These are phyloP conservation scores for Caenorhabditis sp. DNA, from an alignment of 2,888 invertebrate species.

Conservation along the genomic window DNA sequence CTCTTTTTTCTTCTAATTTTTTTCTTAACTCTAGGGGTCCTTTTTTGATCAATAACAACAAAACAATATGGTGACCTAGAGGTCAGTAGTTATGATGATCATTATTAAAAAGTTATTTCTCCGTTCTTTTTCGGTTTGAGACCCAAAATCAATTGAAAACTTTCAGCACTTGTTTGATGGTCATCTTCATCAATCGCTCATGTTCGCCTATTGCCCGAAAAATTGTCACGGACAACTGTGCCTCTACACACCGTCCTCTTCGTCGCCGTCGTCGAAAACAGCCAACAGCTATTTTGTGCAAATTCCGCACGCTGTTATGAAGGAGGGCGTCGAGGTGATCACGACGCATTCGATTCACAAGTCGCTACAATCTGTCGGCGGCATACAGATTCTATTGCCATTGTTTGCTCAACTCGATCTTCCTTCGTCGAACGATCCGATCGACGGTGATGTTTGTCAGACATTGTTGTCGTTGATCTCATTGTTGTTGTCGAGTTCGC, in stretches of 20 bases:
- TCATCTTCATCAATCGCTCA: constrained; percentile 91
- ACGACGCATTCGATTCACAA: constrained; percentile 98
- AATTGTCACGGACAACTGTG: constrained; percentile 98
- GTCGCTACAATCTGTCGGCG: constrained; percentile 97
- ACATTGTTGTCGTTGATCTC: constrained; percentile 95
- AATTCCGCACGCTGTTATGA: constrained; percentile 98
- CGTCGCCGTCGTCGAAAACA: no score
- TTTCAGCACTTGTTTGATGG: constrained; percentile 86
- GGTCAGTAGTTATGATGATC: no score
- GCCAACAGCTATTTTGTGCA: constrained; percentile 98
- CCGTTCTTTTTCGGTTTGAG: background rate
- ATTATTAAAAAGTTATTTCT: no score
- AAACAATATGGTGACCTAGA: no score
- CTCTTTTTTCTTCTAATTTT: no score
- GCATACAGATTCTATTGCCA: constrained; percentile 90
- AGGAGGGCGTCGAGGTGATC: constrained; percentile 98
- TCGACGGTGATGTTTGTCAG: constrained; percentile 76
- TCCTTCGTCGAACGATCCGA: constrained; percentile 72
- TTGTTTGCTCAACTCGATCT: constrained; percentile 95
- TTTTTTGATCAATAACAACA: no score
- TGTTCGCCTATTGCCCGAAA: constrained; percentile 99
- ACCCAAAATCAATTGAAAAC: background rate
- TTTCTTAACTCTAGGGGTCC: no score
- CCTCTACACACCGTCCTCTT: constrained; percentile 93
- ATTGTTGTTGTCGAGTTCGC: constrained; percentile 93